Base-by-base conservation (phyloP, 2,888 invertebrate species). In the Cerastoderma edule region DNA sequence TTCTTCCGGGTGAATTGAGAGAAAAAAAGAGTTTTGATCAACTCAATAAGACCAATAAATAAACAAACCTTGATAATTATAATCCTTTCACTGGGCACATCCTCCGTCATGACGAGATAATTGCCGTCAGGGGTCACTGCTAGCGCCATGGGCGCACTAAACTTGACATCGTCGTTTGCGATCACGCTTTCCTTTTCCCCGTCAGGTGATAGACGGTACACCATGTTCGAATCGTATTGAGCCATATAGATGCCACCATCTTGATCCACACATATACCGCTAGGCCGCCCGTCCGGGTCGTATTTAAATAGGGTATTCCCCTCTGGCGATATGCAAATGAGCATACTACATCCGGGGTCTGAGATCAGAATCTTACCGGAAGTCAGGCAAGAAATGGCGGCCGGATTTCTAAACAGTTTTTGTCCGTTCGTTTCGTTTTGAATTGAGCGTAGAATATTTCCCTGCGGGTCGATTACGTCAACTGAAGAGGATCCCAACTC, bases 31-130 rank as follows among this genome's bases (percentile, higher is more conserved):
- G 10, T 13, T 56, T 60, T n/a, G n/a, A n/a, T n/a, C n/a, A n/a
- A n/a, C n/a, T n/a, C n/a, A n/a, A n/a, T n/a, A n/a, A n/a, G n/a
- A n/a, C n/a, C n/a, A n/a, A n/a, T n/a, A n/a, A n/a, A n/a, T 6
- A 13, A 10, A 66, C 54, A 63, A 48, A 85, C 84, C 73, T 81
- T 75, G 19, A 85, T 32, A 1, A 83, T 44, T 0, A 82, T 50
- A n/a, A 85, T 72, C 64, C 80, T 72, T 24, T 82, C 75, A 48
- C 80, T 85, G 0, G 84, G 84, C 72, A 78, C 79, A 57, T 85
- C 85, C 54, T 84, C 83, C 13, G 84, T 85, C n/a, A 83, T 32
- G 0, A 78, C 75, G 5, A 84, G 65, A 46, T 68, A 57, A 32
- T 77, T 73, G 1, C 46, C 56, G 16, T 78, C 66, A 2, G 68